Percentiles rank a stretch among this genome's conserved stretches.
These are phyloP conservation scores for Aricia agestis DNA, from an alignment of 1,140 invertebrate species.

Conservation along the genomic window DNA sequence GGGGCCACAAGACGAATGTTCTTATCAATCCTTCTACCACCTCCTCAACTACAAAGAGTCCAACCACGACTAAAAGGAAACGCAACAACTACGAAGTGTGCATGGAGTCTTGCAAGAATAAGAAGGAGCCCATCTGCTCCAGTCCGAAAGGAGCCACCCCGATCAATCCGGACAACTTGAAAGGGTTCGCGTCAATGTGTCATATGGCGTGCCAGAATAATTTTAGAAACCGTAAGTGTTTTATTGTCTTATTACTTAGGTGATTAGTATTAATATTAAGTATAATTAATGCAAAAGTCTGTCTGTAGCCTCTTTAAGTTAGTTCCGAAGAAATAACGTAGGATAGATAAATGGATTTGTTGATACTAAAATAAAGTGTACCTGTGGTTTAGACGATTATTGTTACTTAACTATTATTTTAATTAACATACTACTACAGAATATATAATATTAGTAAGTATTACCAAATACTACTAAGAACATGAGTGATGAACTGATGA, in stretches of 20 bases:
- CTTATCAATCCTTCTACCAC: slow-evolving; percentile 36
- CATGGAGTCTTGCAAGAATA: slow-evolving; percentile 49
- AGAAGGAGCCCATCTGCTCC: slow-evolving; percentile 53
- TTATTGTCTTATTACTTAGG: not conserved
- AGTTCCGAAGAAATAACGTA: too few species aligned
- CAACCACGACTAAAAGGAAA: slow-evolving; percentile 37
- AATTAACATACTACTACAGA: too few species aligned
- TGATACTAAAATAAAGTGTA: too few species aligned
- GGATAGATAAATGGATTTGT: too few species aligned
- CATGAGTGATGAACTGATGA: too few species aligned
- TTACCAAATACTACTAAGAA: too few species aligned
- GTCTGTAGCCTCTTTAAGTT: too few species aligned
- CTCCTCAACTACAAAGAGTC: slow-evolving; percentile 33
- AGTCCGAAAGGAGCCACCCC: slow-evolving; percentile 43
- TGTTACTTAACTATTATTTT: too few species aligned
- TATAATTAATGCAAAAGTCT: too few species aligned
- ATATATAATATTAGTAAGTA: too few species aligned
- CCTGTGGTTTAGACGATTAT: too few species aligned
- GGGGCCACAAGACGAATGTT: slow-evolving; percentile 50
- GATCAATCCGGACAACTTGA: slow-evolving; percentile 51
- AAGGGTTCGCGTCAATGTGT: slow-evolving; percentile 63
- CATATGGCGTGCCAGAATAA: slow-evolving; percentile 67
- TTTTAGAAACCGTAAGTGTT: slow-evolving; percentile 63
- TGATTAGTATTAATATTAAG: too few species aligned
- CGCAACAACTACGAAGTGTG: slow-evolving; percentile 57